Base-by-base conservation (phyloP, 2,797 vertebrate genomes). In the Streptopelia turtur region DNA sequence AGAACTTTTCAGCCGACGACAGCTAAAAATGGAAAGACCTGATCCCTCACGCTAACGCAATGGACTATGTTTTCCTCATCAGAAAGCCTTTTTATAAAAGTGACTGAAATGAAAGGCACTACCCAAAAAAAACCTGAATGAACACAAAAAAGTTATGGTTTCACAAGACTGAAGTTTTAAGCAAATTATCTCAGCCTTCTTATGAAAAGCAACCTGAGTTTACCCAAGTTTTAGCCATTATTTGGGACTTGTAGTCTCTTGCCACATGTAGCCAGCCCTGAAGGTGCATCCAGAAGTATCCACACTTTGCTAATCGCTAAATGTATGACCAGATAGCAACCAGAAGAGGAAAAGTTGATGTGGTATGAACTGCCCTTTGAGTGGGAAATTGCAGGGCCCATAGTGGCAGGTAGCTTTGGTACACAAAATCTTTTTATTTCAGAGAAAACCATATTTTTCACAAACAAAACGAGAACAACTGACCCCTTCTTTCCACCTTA, bases 321-420 rank as follows among this genome's bases (percentile, higher is more conserved):
- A 79, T 39, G 20, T 33, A 43, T 50, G n/a, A 41, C 23, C 72
- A 39, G 30, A 13, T 17, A 57, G 13, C 30, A 87, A 21, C 18
- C 0, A 15, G 22, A 87, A 89, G 69, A 82, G 16, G 33, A 64
- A 65, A 82, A 59, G 27, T 10, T 64, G 7, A 57, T 10, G 2
- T 16, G 9, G 0, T 25, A 66, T 4, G 17, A 41, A 17, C 43
- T 37, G 23, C 15, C 4, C 5, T n/a, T 16, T 11, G 23, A 60
- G 27, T 4, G 12, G 35, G n/a, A 89, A 92, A 68, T 2, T 35
- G 11, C 61, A 81, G 60, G 39, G 77, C 9, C 24, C 3, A 2
- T 1, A 64, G 49, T 0, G 0, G 24, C 5, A 90, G 17, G 16
- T 9, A 77, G 24, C 30, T 56, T n/a, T 35, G n/a, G 9, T 18